Evolutionary conservation across 2,888 invertebrate genomes (phyloP), one percentile per base, ranked within the genome.

Genomic region (Lithophane leautieri): DNA sequence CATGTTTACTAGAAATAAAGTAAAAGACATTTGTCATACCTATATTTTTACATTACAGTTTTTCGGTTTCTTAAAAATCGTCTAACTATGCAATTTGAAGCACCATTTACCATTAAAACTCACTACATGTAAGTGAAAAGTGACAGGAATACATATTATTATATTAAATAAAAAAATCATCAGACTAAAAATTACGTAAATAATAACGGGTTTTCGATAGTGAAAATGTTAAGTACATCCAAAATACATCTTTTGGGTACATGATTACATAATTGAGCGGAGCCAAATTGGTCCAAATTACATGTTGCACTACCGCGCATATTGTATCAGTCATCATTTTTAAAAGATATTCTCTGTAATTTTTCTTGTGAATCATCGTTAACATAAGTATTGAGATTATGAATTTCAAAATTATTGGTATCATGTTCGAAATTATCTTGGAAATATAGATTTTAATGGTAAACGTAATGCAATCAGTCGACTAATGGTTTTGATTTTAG

Each of bases 221-320:
- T 76, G 73, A 79, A 79, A 86, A 82, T 74, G 78, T 82, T 81
- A 88, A 86, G 76, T 79, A 81, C 75, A 73, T 73, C 67, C 73
- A 81, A 84, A 88, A 81, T 81, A 83, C 63, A 79, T 76, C 42
- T 76, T 86, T 83, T 79, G 85, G 81, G 82, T 44, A 60, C 76
- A 73, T 86, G 78, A 87, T 88, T 82, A 88, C 79, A 88, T 88
- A 86, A 87, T 88, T 83, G 87, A 82, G 52, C 78, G 70, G 50
- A 42, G 65, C 78, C 63, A 79, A 86, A 87, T 85, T 82, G 86
- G 79, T 74, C 79, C 66, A 87, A 86, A 87, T 87, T 86, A 86
- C 78, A 88, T 61, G 80, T 85, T 87, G 77, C 81, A 73, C 80
- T 78, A 79, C 81, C 50, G 68, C 63, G 66, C 63, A 70, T 79